phyloP scores from a whole-genome alignment of 2,113 vertebrate species.

The Pardalotus punctatus region DNA sequence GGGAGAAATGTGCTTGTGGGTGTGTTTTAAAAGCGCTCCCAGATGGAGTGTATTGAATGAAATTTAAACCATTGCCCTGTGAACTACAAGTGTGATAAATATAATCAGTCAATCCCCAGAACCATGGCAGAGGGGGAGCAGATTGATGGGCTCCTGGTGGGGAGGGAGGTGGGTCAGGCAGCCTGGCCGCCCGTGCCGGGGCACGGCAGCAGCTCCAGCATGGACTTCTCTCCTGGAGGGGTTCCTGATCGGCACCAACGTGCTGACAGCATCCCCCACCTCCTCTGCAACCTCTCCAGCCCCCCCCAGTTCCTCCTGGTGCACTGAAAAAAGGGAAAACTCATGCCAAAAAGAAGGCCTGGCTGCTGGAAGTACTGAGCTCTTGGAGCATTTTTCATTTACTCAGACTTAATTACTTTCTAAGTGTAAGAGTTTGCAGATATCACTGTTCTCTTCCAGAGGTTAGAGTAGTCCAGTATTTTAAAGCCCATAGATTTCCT shows the following conservation, averaged over 20 bases:
- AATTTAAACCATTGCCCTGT: slow-evolving; percentile 74
- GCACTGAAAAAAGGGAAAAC: not conserved
- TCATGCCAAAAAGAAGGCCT: not conserved
- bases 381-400: slow-evolving; percentile 20
- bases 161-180: not conserved
- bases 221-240: not conserved
- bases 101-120: slow-evolving; percentile 54
- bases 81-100: slow-evolving; percentile 62
- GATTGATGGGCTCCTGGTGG: not conserved
- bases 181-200: rapidly evolving
- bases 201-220: not conserved
- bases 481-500: slow-evolving; percentile 20
- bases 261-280: not conserved
- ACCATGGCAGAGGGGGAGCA: not conserved
- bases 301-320: not conserved
- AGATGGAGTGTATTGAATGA: slow-evolving; percentile 74
- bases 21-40: slow-evolving; percentile 65
- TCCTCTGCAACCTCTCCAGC: not conserved
- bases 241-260: rapidly evolving
- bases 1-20: slow-evolving; percentile 65
- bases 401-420: slow-evolving; percentile 5
- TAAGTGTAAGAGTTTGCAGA: not conserved
- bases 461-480: not conserved
- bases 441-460: not conserved
- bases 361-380: not conserved